Evolutionary conservation across 1,140 invertebrate genomes (phyloP), one percentile per base, ranked within the genome.

Genomic region (Zaprionus ornatus): DNA sequence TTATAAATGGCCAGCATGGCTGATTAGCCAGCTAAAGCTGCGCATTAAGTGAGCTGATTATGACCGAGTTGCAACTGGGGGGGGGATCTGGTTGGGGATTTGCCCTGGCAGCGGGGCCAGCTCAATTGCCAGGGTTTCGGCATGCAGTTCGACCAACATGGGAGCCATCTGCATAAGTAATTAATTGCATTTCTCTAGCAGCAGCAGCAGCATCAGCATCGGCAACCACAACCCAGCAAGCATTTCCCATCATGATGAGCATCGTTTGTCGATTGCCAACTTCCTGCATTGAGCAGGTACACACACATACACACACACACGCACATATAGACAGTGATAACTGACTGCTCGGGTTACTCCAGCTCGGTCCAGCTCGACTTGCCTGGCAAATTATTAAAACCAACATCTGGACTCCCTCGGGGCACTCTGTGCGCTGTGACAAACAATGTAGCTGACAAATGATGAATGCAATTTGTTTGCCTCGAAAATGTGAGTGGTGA

Each of bases 1-100:
- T 79, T 84, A 84, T 74, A 84, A 84, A 80, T 84, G 81, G 77
- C 59, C 74, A 83, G 78, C 83, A 87, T 83, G 77, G 57, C 77
- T 87, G 83, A 88, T 87, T 87, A 87, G 83, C 56, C 65, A 74
- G 40, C 75, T 82, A 68, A 63, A 61, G 65, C 75, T 56, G 55
- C 57, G 17, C 77, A 79, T 77, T 77, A 76, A 66, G 55, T 71
- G 60, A 71, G 55, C 79, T 74, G 80, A 88, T 87, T 88, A 84
- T 87, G 77, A 78, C 56, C 65, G 48, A 35, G 29, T 40, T 29
- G 65, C 12, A 45, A 62, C 56, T 25, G 10, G n/a, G 54, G 32
- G 50, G 7, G 19, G 23, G 32, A 35, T 1, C 12, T 32, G 9
- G 17, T 13, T 32, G 9, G 17, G n/a, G 42, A 48, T 19, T 48